These are phyloP conservation scores for Python bivittatus DNA, from an alignment of 2,113 vertebrate genomes.

Conservation along the genomic window DNA sequence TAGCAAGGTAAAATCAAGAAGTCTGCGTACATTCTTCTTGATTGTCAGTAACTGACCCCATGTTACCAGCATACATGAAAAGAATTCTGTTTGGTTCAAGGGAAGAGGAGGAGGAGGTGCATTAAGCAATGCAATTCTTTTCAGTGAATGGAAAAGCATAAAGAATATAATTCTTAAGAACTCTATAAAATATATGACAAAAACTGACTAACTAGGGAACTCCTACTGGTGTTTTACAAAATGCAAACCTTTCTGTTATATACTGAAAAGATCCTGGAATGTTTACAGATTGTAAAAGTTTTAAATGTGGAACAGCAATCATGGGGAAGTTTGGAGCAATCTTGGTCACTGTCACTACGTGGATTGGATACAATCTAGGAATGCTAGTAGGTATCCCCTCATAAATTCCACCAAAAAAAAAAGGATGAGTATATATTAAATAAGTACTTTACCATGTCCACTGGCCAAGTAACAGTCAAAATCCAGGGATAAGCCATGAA, in stretches of 20 bases:
- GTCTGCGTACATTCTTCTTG: neutral
- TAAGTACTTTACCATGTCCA: conserved; percentile 76
- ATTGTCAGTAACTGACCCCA: neutral
- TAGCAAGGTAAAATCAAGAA: neutral
- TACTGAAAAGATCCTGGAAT: neutral
- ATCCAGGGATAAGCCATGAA: conserved; percentile 93
- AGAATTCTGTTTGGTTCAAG: neutral
- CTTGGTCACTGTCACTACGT: too few species aligned
- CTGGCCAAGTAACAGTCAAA: conserved; percentile 90
- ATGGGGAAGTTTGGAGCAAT: neutral
- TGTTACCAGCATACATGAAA: neutral
- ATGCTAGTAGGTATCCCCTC: neutral
- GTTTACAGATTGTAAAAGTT: neutral
- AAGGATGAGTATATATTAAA: neutral
- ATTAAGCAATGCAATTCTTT: neutral
- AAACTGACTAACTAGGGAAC: neutral
- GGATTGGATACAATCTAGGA: neutral
- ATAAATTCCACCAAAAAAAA: neutral
- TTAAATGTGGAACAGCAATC: neutral
- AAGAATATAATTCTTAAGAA: neutral
- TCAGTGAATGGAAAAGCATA: neutral
- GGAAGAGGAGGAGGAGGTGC: neutral
- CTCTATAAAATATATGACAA: neutral
- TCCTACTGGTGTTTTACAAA: neutral
- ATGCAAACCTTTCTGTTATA: neutral